Conservation (phyloP, 2,888 invertebrate species). For the Tetragnatha montana region DNA sequence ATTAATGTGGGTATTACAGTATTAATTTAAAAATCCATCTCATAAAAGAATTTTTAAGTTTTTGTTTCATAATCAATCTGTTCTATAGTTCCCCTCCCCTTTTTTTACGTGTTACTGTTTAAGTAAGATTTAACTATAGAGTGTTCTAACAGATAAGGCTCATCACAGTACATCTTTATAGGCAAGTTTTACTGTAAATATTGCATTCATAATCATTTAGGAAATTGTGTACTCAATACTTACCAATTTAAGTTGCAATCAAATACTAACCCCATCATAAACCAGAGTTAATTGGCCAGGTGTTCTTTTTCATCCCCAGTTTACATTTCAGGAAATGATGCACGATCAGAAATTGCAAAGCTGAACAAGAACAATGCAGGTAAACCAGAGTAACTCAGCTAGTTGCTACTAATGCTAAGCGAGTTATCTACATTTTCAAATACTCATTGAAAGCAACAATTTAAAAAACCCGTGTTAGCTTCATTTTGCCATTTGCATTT, state of each 20-base stretch:
- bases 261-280: not conserved
- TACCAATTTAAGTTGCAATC: not conserved
- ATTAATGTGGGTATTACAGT: too few relatives aligned
- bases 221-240: not conserved
- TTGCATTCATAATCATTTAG: too few relatives aligned
- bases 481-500: not conserved
- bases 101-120: too few relatives aligned
- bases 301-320: conserved; percentile 21
- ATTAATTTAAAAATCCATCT: too few relatives aligned
- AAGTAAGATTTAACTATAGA: too few relatives aligned
- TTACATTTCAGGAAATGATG: conserved; percentile 57
- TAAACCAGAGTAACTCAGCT: conserved; percentile 54
- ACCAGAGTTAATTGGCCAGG: not conserved
- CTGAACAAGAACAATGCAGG: conserved; percentile 64
- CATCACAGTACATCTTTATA: too few relatives aligned
- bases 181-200: too few relatives aligned
- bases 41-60: too few relatives aligned
- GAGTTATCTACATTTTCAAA: not conserved
- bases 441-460: not conserved
- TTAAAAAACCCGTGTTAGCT: not conserved
- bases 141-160: too few relatives aligned
- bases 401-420: conserved; percentile 37
- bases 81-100: too few relatives aligned
- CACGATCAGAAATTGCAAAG: conserved; percentile 40
- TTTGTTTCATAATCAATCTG: too few relatives aligned